Conservation (phyloP, 2,113 vertebrate genomes). For the Lipotes vexillifer region DNA sequence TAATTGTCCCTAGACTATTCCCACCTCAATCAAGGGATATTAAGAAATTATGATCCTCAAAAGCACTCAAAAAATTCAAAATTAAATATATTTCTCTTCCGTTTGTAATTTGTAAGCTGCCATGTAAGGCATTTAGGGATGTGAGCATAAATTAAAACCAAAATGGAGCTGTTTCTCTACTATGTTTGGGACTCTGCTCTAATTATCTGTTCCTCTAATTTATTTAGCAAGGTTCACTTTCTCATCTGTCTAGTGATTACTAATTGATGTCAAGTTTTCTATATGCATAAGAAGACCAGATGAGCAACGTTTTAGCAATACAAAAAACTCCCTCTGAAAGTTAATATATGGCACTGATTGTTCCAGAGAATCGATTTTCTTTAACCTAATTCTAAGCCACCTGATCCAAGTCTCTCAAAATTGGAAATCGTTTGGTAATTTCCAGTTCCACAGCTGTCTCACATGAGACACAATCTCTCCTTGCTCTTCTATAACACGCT, state of each 20-base stretch:
- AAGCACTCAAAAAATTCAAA: not conserved
- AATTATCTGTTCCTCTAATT: not conserved
- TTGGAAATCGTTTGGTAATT: not conserved
- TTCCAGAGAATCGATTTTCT: constrained; percentile 24
- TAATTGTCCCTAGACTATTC: not conserved
- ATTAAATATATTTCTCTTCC: not conserved
- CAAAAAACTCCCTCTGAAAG: not conserved
- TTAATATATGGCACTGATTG: not conserved
- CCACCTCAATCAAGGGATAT: not conserved
- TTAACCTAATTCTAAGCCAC: constrained; percentile 9
- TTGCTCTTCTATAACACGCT: not conserved
- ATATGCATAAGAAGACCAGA: not conserved
- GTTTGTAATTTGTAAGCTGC: not conserved
- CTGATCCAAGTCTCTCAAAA: constrained; percentile 3
- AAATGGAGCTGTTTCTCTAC: not conserved
- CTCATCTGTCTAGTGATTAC: not conserved
- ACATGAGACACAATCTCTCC: not conserved
- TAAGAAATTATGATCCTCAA: not conserved
- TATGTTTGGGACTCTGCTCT: not conserved
- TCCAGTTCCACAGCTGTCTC: not conserved
- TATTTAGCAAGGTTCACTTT: not conserved
- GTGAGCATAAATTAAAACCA: not conserved
- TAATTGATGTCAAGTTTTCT: not conserved
- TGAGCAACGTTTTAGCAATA: not conserved
- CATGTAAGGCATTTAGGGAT: not conserved